Base-by-base conservation (phyloP, 2,113 vertebrate genomes). In the Erpornis zantholeuca region DNA sequence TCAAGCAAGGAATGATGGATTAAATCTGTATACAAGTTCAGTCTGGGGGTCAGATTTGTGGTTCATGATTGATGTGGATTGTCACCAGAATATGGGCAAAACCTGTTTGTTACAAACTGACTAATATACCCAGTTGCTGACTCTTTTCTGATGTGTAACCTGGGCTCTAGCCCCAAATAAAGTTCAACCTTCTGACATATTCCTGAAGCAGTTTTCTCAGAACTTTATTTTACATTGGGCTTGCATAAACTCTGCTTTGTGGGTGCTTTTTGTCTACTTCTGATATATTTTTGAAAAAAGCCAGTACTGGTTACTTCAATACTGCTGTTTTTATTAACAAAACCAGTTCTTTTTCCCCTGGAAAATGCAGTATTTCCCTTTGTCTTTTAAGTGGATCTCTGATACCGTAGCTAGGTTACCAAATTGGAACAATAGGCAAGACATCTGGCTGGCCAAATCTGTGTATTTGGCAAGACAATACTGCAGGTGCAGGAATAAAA, bases 401-500 rank as follows among this genome's bases (percentile, higher is more conserved):
- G n/a, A 23, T 57, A 28, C 42, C 0, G 18, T 89, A 91, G 63
- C 84, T 89, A 89, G 92, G 90, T 88, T 89, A 93, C 86, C 52
- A 71, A 80, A 63, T 0, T 90, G 85, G 75, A 54, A 77, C 47
- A 60, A 65, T 9, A 82, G 91, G 9, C 56, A 76, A 72, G 88
- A 66, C 76, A 95, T 71, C 87, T 96, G 92, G 14, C 45, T 70
- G 52, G 63, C 52, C 70, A 78, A 91, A 49, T 36, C 78, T 88
- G 49, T 8, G 3, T 76, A 8, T 91, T 53, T 95, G 92, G 82
- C 57, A 90, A 93, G 79, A 86, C 61, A 40, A 21, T 42, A 33
- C 24, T 92, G 87, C 92, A 91, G 91, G 75, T 90, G 94, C 57
- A 89, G 53, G 27, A 91, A 70, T 73, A 63, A 92, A 92, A 76